A percentile compares a stretch with the other conserved stretches of the same genome.
Evolutionary conservation across 2,888 invertebrate genomes (phyloP).

Genomic region (Panzeria rudis): DNA sequence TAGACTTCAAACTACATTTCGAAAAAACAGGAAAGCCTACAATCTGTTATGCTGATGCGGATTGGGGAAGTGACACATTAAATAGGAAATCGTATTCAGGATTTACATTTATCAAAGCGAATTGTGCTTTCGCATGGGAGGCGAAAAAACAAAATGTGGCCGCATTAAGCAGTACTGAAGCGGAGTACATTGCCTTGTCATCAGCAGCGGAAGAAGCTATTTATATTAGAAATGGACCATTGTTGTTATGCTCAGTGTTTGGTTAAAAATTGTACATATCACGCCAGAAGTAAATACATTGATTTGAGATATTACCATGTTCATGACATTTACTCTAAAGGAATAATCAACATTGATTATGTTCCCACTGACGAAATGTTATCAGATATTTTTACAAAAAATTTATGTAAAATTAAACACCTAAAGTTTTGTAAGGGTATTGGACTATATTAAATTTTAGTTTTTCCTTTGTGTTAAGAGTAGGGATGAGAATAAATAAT

Average conservation of each 20-base stretch:
- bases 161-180: conserved; percentile 35
- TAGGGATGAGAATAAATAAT: neutral
- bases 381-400: conserved; percentile 41
- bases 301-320: conserved; percentile 39
- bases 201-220: conserved; percentile 22
- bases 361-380: conserved; percentile 13
- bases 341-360: neutral
- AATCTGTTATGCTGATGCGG: neutral
- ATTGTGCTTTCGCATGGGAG: conserved; percentile 39
- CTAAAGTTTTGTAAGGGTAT: conserved; percentile 14
- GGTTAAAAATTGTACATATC: conserved; percentile 14
- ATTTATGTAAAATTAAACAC: conserved; percentile 41
- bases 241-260: conserved; percentile 7
- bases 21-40: neutral
- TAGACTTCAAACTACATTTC: neutral
- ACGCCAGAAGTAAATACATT: conserved; percentile 6
- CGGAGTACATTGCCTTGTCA: conserved; percentile 35
- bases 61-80: neutral
- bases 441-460: neutral
- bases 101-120: conserved; percentile 1
- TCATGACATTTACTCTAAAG: conserved; percentile 1
- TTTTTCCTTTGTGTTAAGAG: neutral
- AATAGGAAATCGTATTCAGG: conserved; percentile 3
- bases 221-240: conserved; percentile 6
- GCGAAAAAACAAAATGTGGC: conserved; percentile 36